These are phyloP conservation scores for Lytechinus variegatus DNA, from an alignment of 35 echinoderm and acorn worm genomes.

Conservation along the genomic window DNA sequence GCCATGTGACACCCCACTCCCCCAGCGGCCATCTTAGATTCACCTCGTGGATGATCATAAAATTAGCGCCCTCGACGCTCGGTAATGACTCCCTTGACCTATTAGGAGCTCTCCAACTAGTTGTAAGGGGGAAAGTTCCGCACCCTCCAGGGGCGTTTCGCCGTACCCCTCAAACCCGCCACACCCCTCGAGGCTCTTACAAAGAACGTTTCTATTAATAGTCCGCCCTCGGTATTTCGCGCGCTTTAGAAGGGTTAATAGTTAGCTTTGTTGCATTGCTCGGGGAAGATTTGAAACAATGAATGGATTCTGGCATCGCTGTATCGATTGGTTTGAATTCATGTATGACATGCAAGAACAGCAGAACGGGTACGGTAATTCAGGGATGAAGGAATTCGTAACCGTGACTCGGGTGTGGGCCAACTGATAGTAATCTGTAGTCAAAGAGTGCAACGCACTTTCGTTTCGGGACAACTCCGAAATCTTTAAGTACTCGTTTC, in stretches of 20 bases:
- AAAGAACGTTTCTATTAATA: background rate
- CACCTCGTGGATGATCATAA: background rate
- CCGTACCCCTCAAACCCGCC: background rate
- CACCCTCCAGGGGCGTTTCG: background rate
- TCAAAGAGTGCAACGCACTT: too few relatives aligned
- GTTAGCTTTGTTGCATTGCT: background rate
- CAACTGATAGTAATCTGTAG: too few relatives aligned
- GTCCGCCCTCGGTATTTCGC: background rate
- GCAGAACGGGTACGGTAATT: too few relatives aligned
- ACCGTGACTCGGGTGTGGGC: too few relatives aligned
- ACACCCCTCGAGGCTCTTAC: background rate
- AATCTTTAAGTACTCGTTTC: too few relatives aligned
- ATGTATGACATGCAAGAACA: too few relatives aligned
- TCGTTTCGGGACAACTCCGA: too few relatives aligned
- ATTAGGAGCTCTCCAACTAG: background rate
- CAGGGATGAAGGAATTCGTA: too few relatives aligned
- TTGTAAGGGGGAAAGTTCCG: background rate
- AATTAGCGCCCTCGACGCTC: background rate
- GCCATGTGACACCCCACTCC: background rate
- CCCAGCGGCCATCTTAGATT: constrained; percentile 8
- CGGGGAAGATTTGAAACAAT: background rate
- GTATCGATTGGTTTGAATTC: background rate
- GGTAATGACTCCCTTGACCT: background rate
- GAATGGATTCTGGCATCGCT: background rate
- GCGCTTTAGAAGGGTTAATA: background rate